Conservation (phyloP, 2,797 vertebrate species). For the Scolopax rusticola region DNA sequence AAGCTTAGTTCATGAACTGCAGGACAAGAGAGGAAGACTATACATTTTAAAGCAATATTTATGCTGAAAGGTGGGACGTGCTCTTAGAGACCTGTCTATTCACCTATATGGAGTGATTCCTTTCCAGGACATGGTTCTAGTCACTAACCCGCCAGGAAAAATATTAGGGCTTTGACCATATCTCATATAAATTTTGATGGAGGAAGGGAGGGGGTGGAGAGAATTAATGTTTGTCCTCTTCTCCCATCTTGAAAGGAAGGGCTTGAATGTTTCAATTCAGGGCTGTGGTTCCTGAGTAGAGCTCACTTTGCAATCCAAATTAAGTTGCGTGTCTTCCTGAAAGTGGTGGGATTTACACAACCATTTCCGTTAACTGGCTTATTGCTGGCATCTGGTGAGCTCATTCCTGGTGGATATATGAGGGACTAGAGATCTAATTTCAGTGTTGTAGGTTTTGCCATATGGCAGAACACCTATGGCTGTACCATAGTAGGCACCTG, state of each 20-base stretch:
- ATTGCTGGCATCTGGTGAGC: background rate
- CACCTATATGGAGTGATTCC: background rate
- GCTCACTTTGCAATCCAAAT: background rate
- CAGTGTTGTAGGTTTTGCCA: background rate
- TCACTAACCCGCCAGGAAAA: background rate
- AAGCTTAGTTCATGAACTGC: background rate
- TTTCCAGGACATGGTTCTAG: background rate
- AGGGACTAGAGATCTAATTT: background rate
- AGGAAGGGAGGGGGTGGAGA: background rate
- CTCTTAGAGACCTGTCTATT: background rate
- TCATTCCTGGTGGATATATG: background rate
- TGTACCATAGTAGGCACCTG: background rate
- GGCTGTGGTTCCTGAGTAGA: background rate
- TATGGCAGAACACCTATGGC: background rate
- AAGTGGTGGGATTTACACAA: background rate
- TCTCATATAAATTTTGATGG: fast-evolving
- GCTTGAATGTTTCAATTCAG: background rate
- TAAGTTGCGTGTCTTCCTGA: background rate
- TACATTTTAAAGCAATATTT: background rate
- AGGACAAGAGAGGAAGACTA: background rate
- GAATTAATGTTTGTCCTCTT: background rate
- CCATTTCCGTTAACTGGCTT: background rate
- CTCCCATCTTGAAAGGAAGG: background rate
- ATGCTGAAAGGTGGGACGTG: background rate
- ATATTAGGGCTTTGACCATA: background rate